phyloP scores from a whole-genome alignment of 2,888 invertebrate species.

The Scrobipalpa atriplicella region DNA sequence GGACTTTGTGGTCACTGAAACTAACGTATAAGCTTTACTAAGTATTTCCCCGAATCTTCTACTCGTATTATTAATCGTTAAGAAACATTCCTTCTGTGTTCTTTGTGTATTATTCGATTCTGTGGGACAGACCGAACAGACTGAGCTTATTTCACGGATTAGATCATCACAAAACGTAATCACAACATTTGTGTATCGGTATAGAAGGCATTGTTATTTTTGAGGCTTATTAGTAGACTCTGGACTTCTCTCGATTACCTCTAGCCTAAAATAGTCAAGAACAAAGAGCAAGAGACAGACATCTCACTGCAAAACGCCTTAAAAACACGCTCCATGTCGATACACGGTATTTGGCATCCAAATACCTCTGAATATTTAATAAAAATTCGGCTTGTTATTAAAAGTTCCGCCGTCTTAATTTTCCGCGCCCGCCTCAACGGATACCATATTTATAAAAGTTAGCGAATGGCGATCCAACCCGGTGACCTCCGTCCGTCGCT shows the following conservation, averaged over 20 bases:
- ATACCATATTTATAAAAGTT: slow-evolving; percentile 17
- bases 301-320: not conserved
- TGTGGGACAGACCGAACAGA: no score
- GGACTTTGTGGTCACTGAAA: not conserved
- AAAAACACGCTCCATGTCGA: not conserved
- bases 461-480: not conserved
- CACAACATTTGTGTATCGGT: not conserved
- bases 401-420: not conserved
- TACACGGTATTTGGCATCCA: not conserved
- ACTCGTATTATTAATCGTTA: slow-evolving; percentile 48
- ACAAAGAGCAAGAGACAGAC: not conserved
- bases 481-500: slow-evolving; percentile 1
- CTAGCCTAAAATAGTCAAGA: no score
- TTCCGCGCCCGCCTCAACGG: not conserved
- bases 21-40: slow-evolving; percentile 49
- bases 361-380: slow-evolving; percentile 1
- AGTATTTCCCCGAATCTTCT: slow-evolving; percentile 53
- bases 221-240: not conserved
- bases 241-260: no score
- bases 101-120: not conserved
- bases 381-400: not conserved
- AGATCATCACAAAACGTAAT: not conserved
- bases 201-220: not conserved
- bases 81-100: slow-evolving; percentile 27
- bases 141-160: slow-evolving; percentile 7